Conservation (phyloP, 2,113 vertebrate species). For the Columbina picui region DNA sequence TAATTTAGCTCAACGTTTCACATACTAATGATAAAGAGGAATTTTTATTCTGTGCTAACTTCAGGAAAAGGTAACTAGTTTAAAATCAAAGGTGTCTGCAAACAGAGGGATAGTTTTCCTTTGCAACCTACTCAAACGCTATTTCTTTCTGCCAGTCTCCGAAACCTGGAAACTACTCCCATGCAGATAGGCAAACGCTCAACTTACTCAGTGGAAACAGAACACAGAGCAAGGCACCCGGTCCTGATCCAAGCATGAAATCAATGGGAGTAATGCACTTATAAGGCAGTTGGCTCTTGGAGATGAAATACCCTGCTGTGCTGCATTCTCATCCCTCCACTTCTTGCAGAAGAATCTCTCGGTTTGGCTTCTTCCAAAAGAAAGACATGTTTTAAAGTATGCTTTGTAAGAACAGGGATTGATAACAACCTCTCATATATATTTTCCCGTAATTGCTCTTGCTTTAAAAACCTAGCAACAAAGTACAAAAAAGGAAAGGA, state of each 20-base stretch:
- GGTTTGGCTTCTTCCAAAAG: background rate
- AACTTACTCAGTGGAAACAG: background rate
- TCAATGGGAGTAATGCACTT: background rate
- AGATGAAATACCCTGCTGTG: background rate
- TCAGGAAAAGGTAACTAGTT: background rate
- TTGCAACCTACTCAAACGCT: background rate
- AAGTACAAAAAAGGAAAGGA: background rate
- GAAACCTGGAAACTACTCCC: background rate
- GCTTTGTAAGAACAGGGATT: background rate
- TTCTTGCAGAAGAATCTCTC: background rate
- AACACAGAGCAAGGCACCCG: rapidly evolving
- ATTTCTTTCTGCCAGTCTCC: background rate
- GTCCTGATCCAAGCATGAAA: background rate
- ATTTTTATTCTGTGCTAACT: background rate
- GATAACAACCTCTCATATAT: background rate
- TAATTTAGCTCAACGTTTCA: background rate
- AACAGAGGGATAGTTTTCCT: background rate
- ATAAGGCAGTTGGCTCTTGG: background rate
- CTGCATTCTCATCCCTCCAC: background rate
- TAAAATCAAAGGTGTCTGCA: background rate
- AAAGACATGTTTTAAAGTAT: background rate
- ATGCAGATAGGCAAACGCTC: background rate
- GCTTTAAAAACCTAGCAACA: too few species aligned
- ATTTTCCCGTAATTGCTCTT: background rate
- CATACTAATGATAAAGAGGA: background rate